These are phyloP conservation scores for Rhagophthalmus giganteus DNA, from an alignment of 2,888 invertebrate genomes.

Conservation along the genomic window DNA sequence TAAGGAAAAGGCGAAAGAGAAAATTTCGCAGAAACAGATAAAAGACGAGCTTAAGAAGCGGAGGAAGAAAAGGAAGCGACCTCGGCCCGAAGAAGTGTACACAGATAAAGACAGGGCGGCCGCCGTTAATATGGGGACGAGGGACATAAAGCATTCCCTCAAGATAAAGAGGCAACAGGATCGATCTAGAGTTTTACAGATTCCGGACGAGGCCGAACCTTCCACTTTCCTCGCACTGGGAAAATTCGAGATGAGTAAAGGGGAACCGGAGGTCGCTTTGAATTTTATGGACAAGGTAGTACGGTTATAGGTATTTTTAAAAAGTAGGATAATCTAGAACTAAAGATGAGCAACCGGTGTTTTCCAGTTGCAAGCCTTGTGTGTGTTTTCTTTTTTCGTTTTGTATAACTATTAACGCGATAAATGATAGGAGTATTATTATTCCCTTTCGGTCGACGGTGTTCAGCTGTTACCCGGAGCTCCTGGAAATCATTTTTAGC, in stretches of 20 bases:
- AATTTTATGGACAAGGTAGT: conserved; percentile 78
- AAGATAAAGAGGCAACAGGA: conserved; percentile 80
- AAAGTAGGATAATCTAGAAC: no score
- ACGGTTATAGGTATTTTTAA: not conserved
- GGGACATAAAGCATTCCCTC: conserved; percentile 83
- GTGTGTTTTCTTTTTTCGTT: not conserved
- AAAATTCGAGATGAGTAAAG: conserved; percentile 74
- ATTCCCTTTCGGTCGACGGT: no score
- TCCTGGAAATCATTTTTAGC: no score
- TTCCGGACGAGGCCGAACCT: conserved; percentile 79
- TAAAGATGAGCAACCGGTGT: not conserved
- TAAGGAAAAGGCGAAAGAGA: conserved; percentile 33
- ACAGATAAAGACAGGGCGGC: conserved; percentile 91
- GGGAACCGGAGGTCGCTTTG: conserved; percentile 72
- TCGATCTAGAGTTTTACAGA: conserved; percentile 69
- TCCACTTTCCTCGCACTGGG: conserved; percentile 75
- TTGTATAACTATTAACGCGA: no score
- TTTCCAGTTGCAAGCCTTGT: not conserved
- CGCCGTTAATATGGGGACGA: conserved; percentile 83
- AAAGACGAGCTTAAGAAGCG: conserved; percentile 47
- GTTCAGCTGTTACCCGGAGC: no score
- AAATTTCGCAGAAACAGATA: conserved; percentile 44
- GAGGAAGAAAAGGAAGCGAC: conserved; percentile 49
- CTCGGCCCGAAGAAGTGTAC: conserved; percentile 71
- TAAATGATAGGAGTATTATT: no score